Evolutionary conservation across 2,113 vertebrate genomes (phyloP).

Genomic region (Dryoscopus gambensis): DNA sequence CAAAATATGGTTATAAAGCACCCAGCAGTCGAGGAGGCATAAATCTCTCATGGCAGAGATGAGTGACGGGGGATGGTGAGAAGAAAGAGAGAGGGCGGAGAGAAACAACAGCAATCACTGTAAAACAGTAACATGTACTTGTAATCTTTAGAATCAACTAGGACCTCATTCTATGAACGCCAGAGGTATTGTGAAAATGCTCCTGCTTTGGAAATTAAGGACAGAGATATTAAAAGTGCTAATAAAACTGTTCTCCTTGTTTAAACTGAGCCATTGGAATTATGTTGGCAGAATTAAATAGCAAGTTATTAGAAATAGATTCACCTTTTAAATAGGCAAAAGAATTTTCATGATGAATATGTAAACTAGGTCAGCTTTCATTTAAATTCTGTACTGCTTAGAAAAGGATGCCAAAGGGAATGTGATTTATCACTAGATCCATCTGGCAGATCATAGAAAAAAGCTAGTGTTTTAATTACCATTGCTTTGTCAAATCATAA

Average conservation of each 20-base stretch:
- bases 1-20: neutral
- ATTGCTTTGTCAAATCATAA: neutral
- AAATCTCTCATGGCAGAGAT: neutral
- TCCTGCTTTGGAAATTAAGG: neutral
- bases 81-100: neutral
- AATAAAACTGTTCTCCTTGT: neutral
- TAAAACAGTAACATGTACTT: neutral
- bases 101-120: neutral
- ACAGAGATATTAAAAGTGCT: neutral
- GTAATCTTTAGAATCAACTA: neutral
- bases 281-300: neutral
- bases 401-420: neutral
- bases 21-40: neutral
- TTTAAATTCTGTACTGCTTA: neutral
- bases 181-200: neutral
- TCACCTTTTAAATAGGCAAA: neutral
- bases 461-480: neutral
- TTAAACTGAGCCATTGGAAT: neutral
- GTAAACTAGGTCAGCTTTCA: neutral
- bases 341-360: neutral
- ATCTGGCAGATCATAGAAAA: neutral
- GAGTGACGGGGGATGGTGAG: neutral
- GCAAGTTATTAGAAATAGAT: neutral
- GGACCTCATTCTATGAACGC: neutral
- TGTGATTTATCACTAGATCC: neutral